A percentile compares a stretch with the other conserved stretches of the same genome.
Evolutionary conservation across 2,888 invertebrate species (phyloP).

Genomic region (Drosophila lacicola): DNA sequence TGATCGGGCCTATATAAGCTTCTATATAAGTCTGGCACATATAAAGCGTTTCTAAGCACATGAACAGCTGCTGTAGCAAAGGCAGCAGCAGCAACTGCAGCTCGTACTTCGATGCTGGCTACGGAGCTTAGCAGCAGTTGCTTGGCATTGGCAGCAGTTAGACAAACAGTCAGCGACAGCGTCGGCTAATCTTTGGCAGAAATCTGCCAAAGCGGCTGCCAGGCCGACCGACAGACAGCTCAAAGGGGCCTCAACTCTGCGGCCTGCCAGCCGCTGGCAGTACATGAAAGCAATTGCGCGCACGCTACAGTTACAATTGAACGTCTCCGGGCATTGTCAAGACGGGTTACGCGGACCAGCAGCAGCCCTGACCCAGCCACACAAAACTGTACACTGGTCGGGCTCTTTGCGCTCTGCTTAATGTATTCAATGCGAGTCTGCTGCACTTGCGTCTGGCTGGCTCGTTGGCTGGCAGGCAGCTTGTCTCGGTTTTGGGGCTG

Average conservation of each 20-base stretch:
- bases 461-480: slow-evolving; percentile 1
- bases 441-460: slow-evolving; percentile 13
- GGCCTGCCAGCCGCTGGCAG: neutral
- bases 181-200: slow-evolving; percentile 61
- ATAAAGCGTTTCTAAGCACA: slow-evolving; percentile 18
- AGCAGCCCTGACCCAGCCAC: slow-evolving; percentile 34
- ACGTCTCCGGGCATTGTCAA: slow-evolving; percentile 45
- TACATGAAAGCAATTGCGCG: slow-evolving; percentile 59
- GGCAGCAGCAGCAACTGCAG: slow-evolving; percentile 10
- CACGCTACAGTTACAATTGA: slow-evolving; percentile 60
- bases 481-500: slow-evolving; percentile 24
- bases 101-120: neutral
- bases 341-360: neutral
- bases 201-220: slow-evolving; percentile 58
- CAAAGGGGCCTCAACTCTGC: slow-evolving; percentile 39
- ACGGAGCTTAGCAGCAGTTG: slow-evolving; percentile 7
- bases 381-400: slow-evolving; percentile 7
- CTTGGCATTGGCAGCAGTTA: slow-evolving; percentile 43
- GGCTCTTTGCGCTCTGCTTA: slow-evolving; percentile 17
- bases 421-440: slow-evolving; percentile 26
- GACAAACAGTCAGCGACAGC: slow-evolving; percentile 63
- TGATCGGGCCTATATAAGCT: neutral
- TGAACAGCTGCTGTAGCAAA: slow-evolving; percentile 22
- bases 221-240: slow-evolving; percentile 45
- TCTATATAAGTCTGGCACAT: neutral